A percentile compares a stretch with the other conserved stretches of the same genome.
Conservation (phyloP, 2,797 vertebrate genomes). For the Hephaestus fuliginosus region DNA sequence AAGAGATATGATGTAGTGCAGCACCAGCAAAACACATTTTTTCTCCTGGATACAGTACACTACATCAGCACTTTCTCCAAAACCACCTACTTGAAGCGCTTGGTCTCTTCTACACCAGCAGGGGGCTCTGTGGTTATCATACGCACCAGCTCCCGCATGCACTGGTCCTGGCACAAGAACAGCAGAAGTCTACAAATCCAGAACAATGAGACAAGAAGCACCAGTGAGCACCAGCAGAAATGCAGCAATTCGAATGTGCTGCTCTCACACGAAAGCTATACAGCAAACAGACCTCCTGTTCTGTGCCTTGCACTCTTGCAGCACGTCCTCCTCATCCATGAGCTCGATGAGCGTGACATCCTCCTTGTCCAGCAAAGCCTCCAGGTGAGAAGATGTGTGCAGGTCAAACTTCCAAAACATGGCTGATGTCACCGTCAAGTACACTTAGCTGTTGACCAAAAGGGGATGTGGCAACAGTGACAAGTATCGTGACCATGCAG, state of each 20-base stretch:
- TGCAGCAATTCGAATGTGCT: background rate
- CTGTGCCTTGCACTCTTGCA: constrained; percentile 99
- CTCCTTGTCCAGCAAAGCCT: constrained; percentile 96
- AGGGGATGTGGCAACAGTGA: constrained; percentile 10
- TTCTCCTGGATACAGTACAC: constrained; percentile 27
- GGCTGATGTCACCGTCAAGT: constrained; percentile 70
- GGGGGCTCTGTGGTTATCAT: constrained; percentile 96
- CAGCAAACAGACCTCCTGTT: constrained; percentile 87
- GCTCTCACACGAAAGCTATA: background rate
- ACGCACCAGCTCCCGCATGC: constrained; percentile 94
- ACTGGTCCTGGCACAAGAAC: constrained; percentile 93
- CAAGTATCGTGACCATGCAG: background rate
- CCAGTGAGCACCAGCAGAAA: constrained; percentile 11
- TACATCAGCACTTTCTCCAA: constrained; percentile 55
- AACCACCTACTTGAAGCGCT: constrained; percentile 95
- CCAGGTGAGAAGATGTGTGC: constrained; percentile 95
- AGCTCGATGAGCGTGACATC: constrained; percentile 93
- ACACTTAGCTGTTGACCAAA: constrained; percentile 70
- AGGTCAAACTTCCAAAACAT: constrained; percentile 99
- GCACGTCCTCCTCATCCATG: constrained; percentile 96
- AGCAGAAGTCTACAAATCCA: constrained; percentile 88
- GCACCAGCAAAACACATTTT: constrained; percentile 29
- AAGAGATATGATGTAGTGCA: constrained; percentile 27
- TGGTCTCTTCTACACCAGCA: constrained; percentile 94
- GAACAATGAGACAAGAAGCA: constrained; percentile 35